Conservation (phyloP, 2,113 vertebrate species). For the Grammomys dolichurus region DNA sequence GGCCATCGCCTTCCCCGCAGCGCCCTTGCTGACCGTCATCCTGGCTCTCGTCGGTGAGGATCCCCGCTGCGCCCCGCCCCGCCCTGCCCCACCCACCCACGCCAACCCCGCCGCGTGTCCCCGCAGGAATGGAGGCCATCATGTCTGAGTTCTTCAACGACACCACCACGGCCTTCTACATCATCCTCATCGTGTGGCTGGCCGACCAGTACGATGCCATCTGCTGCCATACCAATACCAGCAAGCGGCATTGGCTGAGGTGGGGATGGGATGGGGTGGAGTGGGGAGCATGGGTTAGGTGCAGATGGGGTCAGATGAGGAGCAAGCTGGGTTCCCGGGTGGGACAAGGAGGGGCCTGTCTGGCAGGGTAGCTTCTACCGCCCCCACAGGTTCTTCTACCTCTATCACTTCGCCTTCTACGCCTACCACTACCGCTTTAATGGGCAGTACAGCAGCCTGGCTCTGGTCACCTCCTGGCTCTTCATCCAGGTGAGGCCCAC, state of each 20-base stretch:
- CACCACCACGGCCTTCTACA: constrained; percentile 98
- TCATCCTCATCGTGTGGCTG: constrained; percentile 99
- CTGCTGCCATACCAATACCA: constrained; percentile 98
- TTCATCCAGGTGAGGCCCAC: constrained; percentile 95
- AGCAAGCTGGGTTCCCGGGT: constrained; percentile 45
- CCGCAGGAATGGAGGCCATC: constrained; percentile 97
- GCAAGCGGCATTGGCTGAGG: constrained; percentile 99
- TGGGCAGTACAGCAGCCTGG: constrained; percentile 98
- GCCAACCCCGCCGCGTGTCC: background rate
- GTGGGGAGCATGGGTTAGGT: background rate
- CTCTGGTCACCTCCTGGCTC: constrained; percentile 98
- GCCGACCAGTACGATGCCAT: constrained; percentile 98
- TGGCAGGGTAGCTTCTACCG: background rate
- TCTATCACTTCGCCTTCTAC: constrained; percentile 99
- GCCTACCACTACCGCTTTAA: constrained; percentile 99
- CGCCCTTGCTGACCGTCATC: constrained; percentile 98
- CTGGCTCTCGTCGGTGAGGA: constrained; percentile 96
- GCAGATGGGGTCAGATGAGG: background rate
- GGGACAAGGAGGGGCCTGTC: background rate
- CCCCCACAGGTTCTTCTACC: constrained; percentile 95
- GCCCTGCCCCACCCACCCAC: background rate
- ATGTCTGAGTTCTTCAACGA: constrained; percentile 99
- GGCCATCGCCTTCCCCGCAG: constrained; percentile 98
- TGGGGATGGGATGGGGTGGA: constrained; percentile 77
- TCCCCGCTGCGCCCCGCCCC: background rate